phyloP scores from a whole-genome alignment of 2,797 vertebrate species.

The Enteromius trimaculatus region DNA sequence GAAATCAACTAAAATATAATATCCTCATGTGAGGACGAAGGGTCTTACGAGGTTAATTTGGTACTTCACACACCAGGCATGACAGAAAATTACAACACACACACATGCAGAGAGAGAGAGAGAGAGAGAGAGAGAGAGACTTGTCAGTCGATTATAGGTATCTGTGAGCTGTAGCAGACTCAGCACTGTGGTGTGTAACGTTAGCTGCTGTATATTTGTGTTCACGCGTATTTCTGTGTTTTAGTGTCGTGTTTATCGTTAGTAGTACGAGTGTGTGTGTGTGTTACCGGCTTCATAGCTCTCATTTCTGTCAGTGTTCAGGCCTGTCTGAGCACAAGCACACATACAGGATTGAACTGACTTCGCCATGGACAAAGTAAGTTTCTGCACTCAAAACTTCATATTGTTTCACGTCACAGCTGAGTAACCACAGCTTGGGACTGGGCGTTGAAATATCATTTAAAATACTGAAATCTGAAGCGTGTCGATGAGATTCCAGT shows the following conservation, averaged over 20 bases:
- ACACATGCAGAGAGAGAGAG: not conserved
- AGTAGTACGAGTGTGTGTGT: not conserved
- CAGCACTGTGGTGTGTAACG: not conserved
- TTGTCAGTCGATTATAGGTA: not conserved
- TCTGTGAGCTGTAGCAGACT: no score
- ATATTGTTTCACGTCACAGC: not conserved
- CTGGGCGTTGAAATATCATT: not conserved
- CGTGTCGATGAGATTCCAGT: not conserved
- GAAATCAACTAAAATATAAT: no score
- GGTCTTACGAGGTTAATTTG: no score
- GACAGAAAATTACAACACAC: no score
- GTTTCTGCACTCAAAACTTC: not conserved
- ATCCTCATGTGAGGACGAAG: no score
- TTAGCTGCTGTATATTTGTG: not conserved
- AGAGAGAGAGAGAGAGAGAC: not conserved
- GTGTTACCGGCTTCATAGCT: not conserved
- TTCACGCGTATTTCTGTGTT: not conserved
- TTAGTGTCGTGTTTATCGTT: not conserved
- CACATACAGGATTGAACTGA: not conserved
- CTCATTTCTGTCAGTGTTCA: conserved; percentile 5
- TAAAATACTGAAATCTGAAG: not conserved
- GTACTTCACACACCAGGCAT: no score
- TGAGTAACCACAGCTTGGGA: no score
- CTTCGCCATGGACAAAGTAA: conserved; percentile 61
- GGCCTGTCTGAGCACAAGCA: conserved; percentile 36